Evolutionary conservation across 2,888 invertebrate genomes (phyloP), one percentile per base, ranked within the genome.

Genomic region (Eupithecia abbreviata): DNA sequence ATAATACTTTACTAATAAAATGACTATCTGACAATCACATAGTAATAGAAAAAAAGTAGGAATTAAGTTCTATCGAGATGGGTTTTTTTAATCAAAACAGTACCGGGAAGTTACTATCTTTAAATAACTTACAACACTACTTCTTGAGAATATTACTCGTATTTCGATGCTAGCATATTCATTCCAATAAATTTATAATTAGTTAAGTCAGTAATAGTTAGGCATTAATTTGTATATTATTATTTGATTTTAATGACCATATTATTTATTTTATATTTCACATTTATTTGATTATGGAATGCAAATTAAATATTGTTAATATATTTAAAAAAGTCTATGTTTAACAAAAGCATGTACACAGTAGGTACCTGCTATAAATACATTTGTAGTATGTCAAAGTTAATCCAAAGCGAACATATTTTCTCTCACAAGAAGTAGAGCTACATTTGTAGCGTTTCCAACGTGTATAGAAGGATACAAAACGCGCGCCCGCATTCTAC

Each of bases 351-450:
- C 30, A 18, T 4, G 12, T 4, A 30, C 62, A 30, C 0, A n/a
- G 9, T 18, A 3, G 9, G 55, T 55, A 55, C 58, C 55, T 55
- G 7, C 55, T 7, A 58, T 9, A 58, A 18, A 18, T 7, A n/a
- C 47, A 15, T 51, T 55, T 3, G 30, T 30, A 62, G 58, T 30
- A 10, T 30, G 2, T 30, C 18, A 58, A 12, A 12, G 30, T 58
- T 9, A 9, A 18, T 62, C 30, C 18, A 30, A 62, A 30, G 30
- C 10, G 45, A 76, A 71, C 7, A 5, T 66, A 41, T 66, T 55
- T 66, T 42, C 41, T 45, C 43, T 9, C 3, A 43, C n/a, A 72
- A 30, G 7, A 72, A 49, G 91, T 91, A 89, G 91, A 92, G 92
- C 88, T 79, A 85, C 89, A 78, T 88, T 86, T 86, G 81, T 79